Evolutionary conservation across 2,888 invertebrate species (phyloP), one percentile per base, ranked within the genome.

Genomic region (Noctua pronuba): DNA sequence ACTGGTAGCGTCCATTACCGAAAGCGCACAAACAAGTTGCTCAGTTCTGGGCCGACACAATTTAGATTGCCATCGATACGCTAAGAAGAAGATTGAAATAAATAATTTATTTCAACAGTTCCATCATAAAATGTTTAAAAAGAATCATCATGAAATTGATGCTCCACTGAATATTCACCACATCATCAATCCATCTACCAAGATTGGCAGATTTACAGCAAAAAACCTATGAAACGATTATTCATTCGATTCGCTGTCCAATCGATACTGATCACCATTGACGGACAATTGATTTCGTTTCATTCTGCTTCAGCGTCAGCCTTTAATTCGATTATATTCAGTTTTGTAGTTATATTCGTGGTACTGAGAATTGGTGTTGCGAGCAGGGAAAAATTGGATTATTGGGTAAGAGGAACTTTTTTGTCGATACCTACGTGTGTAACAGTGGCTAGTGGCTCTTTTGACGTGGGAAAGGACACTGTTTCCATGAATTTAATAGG

Each of bases 241-340:
- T 28, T 75, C 73, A 71, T 66, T 66, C 73, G 44, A 66, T 83
- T 79, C 60, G 8, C 35, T 67, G 68, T 72, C 70, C 46, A 80
- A 77, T 79, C 58, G 73, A 76, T 81, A 31, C 21, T 64, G 80
- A 84, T 77, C 72, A 65, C 77, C 35, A 82, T 60, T 77, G 75
- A 66, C 75, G 66, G 78, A 84, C 76, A 84, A 84, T 86, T 84
- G 85, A 74, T 84, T 75, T 74, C 38, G 28, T 72, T 52, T 46
- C 65, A 81, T 73, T 73, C 82, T 68, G 85, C 35, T 31, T 62
- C 73, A 31, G 68, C 85, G 82, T 46, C 69, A 46, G 78, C 28
- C 69, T 81, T 81, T 82, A 82, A 86, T 87, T 84, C 79, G 58
- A 82, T 87, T 82, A 65, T 75, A 77, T 79, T 69, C 75, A 68